Conservation (phyloP, 1,140 invertebrate species). For the Neoseiulus cucumeris region DNA sequence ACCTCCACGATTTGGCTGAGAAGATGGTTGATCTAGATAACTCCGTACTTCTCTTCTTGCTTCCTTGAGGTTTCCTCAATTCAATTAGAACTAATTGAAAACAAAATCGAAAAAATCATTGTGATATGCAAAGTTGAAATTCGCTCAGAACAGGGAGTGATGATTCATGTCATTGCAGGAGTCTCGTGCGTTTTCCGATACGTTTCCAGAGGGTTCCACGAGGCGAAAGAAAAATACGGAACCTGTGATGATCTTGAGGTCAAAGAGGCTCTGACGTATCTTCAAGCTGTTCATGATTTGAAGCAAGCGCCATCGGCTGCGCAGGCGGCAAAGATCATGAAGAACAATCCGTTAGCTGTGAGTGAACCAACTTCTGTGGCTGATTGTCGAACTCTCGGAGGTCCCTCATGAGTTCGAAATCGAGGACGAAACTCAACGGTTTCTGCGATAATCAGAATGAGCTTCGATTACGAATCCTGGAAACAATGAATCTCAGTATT, state of each 20-base stretch:
- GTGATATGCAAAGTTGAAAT: too few species aligned
- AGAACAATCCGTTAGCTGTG: conserved; percentile 19
- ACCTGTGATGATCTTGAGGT: conserved; percentile 22
- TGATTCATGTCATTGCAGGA: conserved; percentile 26
- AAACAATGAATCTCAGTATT: conserved; percentile 13
- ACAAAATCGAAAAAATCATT: too few species aligned
- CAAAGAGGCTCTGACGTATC: conserved; percentile 33
- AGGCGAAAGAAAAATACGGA: conserved; percentile 27
- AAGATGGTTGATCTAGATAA: too few species aligned
- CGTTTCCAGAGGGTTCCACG: conserved; percentile 24
- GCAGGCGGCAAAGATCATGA: conserved; percentile 31
- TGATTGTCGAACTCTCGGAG: conserved; percentile 20
- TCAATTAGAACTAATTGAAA: too few species aligned
- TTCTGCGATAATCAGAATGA: too few species aligned
- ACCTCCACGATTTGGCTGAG: too few species aligned
- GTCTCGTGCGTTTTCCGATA: conserved; percentile 31
- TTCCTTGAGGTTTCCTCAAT: too few species aligned
- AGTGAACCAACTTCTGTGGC: conserved; percentile 10
- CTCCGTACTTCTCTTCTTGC: too few species aligned
- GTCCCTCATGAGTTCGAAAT: too few species aligned
- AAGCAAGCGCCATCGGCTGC: conserved; percentile 36
- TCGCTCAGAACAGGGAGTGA: too few species aligned
- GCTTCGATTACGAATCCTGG: background rate
- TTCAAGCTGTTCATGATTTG: conserved; percentile 37
- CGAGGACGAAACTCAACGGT: too few species aligned